A percentile compares a stretch with the other conserved stretches of the same genome.
Evolutionary conservation across 2,888 invertebrate genomes (phyloP).

Genomic region (Drosophila birchii): DNA sequence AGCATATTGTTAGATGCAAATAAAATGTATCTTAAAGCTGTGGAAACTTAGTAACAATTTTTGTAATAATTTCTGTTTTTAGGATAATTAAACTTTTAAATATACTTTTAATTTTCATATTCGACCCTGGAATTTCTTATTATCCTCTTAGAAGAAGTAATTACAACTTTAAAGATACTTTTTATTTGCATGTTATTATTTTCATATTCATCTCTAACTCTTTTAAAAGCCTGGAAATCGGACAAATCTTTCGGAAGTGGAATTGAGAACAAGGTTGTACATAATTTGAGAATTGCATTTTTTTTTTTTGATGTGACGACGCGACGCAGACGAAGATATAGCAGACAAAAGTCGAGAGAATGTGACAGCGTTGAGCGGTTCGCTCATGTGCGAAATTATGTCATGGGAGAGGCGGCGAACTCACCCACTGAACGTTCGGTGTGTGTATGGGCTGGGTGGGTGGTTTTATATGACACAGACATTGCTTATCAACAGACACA

Average conservation of each 20-base stretch:
- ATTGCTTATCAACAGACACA: slow-evolving; percentile 48
- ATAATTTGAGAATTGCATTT: slow-evolving; percentile 46
- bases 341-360: slow-evolving; percentile 34
- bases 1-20: too few relatives aligned
- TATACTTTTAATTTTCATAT: too few relatives aligned
- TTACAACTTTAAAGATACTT: neutral
- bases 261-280: slow-evolving; percentile 36
- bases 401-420: slow-evolving; percentile 41
- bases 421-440: neutral
- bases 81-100: too few relatives aligned
- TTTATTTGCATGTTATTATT: neutral
- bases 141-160: neutral
- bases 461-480: slow-evolving; percentile 13
- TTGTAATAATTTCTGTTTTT: too few relatives aligned
- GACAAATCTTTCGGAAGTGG: slow-evolving; percentile 18
- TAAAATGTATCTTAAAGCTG: too few relatives aligned
- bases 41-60: too few relatives aligned
- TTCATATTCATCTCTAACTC: neutral
- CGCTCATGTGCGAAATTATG: slow-evolving; percentile 64
- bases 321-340: slow-evolving; percentile 13
- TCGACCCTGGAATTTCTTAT: too few relatives aligned
- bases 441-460: slow-evolving; percentile 10
- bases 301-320: slow-evolving; percentile 36
- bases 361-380: slow-evolving; percentile 18
- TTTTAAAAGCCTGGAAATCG: neutral